Conservation (phyloP, 1,140 invertebrate species). For the Thaumetopoea pityocampa region DNA sequence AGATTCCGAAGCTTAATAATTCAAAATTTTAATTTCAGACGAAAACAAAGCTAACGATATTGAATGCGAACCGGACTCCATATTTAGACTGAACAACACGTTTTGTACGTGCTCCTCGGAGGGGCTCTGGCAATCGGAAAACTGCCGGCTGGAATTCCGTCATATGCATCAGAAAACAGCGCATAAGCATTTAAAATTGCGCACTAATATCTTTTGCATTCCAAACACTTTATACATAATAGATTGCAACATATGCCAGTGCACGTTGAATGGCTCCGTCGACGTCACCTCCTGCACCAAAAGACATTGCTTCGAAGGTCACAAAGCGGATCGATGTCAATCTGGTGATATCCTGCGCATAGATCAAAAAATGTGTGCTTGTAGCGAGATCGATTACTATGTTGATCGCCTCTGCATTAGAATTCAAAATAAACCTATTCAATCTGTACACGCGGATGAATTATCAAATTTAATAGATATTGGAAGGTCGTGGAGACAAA, state of each 20-base stretch:
- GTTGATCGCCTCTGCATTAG: conserved; percentile 34
- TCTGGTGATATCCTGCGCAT: conserved; percentile 32
- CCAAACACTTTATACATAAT: conserved; percentile 26
- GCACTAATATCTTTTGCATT: conserved; percentile 27
- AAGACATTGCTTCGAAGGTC: conserved; percentile 23
- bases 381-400: conserved; percentile 36
- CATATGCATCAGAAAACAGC: conserved; percentile 7
- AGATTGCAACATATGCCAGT: conserved; percentile 45
- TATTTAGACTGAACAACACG: conserved; percentile 21
- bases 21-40: conserved; percentile 21
- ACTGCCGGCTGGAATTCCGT: conserved; percentile 29
- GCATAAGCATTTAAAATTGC: conserved; percentile 1
- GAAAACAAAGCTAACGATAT: not conserved
- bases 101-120: conserved; percentile 33
- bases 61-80: conserved; percentile 29
- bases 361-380: conserved; percentile 30
- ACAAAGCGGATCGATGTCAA: conserved; percentile 31
- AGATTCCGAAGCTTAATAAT: not conserved
- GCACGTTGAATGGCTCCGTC: conserved; percentile 18
- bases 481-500: conserved; percentile 8
- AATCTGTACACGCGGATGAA: conserved; percentile 18
- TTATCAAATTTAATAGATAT: conserved; percentile 19
- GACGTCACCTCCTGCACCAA: conserved; percentile 29
- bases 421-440: conserved; percentile 18
- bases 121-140: conserved; percentile 36